Evolutionary conservation across 2,888 invertebrate species (phyloP), one percentile per base, ranked within the genome.

Genomic region (Portevinia maculata): DNA sequence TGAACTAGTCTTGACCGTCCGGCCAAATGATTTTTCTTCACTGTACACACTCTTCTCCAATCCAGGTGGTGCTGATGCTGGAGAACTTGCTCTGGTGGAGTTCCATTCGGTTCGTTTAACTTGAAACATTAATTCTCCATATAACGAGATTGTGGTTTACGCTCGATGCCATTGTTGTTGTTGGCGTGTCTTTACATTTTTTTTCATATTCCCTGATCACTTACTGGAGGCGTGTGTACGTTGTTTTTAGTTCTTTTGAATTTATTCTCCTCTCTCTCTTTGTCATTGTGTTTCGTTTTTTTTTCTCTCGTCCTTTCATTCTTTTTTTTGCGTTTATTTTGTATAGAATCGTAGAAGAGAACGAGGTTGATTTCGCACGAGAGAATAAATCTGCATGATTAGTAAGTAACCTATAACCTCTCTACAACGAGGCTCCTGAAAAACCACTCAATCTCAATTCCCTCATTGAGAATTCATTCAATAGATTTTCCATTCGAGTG

Each of bases 331-430:
- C 30, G 17, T 32, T 34, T 28, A 28, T 64, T 59, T 59, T 75
- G 50, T 65, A 81, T 75, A 52, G 81, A 64, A 13, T 34, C 52
- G 46, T 2, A 32, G 59, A n/a, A 53, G 21, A 8, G 30, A 30
- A 48, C 8, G 11, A 48, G 7, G 65, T 44, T 28, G 44, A n/a
- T 59, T 46, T 53, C 50, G 78, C 78, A 79, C 32, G 57, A 64
- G 48, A 55, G 34, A 44, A 50, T 55, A 44, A 48, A 9, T 28
- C 59, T 69, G 69, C 70, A 81, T 70, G 75, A 81, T 81, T 81
- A 81, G 81, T 81, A 81, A 81, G 81, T 81, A 81, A 81, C 81
- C 81, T 65, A 81, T 73, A 76, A 83, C 83, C 81, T 60, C 74
- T 39, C 60, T 52, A 65, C 19, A 13, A 28, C 15, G 15, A 30